A percentile compares a stretch with the other conserved stretches of the same genome.
Conservation (phyloP, 2,888 invertebrate species). For the Mactromeris polynyma region DNA sequence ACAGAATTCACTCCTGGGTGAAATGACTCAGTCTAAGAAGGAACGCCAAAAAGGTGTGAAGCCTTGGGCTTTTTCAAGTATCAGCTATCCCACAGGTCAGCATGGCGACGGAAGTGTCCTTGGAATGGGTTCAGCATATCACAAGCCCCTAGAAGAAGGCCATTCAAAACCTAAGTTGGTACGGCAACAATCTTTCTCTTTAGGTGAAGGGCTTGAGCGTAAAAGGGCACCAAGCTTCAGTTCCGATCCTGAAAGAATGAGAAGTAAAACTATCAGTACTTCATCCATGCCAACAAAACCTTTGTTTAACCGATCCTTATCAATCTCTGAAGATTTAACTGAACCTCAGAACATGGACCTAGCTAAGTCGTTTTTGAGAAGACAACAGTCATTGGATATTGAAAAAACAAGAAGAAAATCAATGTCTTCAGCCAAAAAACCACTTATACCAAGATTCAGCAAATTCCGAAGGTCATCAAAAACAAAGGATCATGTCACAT, state of each 20-base stretch:
- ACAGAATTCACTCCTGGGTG: conserved; percentile 61
- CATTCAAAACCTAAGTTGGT: conserved; percentile 37
- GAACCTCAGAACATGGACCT: conserved; percentile 61
- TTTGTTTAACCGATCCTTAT: conserved; percentile 41
- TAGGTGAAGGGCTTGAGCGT: conserved; percentile 34
- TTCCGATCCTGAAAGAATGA: conserved; percentile 51
- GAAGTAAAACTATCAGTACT: conserved; percentile 54
- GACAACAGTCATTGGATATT: conserved; percentile 49
- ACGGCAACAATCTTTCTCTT: conserved; percentile 25
- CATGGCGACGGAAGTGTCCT: conserved; percentile 40
- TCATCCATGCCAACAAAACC: conserved; percentile 21
- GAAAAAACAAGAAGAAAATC: conserved; percentile 48
- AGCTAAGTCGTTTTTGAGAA: conserved; percentile 38
- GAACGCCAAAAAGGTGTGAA: conserved; percentile 42
- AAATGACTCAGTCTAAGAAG: conserved; percentile 66
- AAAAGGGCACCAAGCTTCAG: conserved; percentile 63
- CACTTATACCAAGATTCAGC: conserved; percentile 16
- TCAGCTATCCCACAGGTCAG: conserved; percentile 49
- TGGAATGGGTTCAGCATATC: conserved; percentile 41
- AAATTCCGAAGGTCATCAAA: conserved; percentile 24
- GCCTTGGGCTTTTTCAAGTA: conserved; percentile 53
- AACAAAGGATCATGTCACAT: background rate
- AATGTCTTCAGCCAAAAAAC: conserved; percentile 14
- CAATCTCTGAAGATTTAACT: conserved; percentile 52
- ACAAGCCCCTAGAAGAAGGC: conserved; percentile 58